A percentile compares a stretch with the other conserved stretches of the same genome.
Conservation (phyloP, 1,140 invertebrate species). For the Drosophila obscura region DNA sequence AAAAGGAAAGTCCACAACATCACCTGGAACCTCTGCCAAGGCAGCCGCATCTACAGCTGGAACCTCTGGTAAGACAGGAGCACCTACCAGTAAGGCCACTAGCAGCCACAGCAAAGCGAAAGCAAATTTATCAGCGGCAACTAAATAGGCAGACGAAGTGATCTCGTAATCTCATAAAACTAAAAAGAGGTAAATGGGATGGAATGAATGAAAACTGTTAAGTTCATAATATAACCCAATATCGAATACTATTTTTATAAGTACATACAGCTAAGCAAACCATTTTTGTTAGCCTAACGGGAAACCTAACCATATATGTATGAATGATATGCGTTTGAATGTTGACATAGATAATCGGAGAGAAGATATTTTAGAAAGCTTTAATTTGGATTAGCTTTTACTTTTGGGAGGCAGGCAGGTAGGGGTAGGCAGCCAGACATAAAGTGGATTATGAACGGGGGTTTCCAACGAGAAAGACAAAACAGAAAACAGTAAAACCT, state of each 20-base stretch:
- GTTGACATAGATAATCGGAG: not conserved
- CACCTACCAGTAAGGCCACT: not conserved
- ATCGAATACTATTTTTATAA: constrained; percentile 73
- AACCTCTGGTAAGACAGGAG: constrained; percentile 10
- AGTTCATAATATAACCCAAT: constrained; percentile 22
- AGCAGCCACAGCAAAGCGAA: constrained; percentile 57
- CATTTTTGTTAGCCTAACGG: constrained; percentile 20
- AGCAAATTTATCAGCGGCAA: constrained; percentile 43
- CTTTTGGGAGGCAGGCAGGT: too few relatives aligned
- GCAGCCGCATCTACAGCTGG: not conserved
- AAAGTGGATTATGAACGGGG: too few relatives aligned
- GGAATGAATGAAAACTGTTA: constrained; percentile 3
- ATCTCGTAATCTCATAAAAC: too few relatives aligned
- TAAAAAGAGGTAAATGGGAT: too few relatives aligned
- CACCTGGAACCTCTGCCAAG: constrained; percentile 21
- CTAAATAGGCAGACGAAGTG: constrained; percentile 21
- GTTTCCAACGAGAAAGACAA: not conserved
- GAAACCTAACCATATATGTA: constrained; percentile 23
- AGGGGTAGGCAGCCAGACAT: too few relatives aligned
- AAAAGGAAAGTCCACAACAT: constrained; percentile 15
- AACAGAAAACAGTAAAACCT: constrained; percentile 7
- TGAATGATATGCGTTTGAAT: constrained; percentile 31
- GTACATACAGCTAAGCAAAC: constrained; percentile 45
- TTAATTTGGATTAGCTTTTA: constrained; percentile 25
- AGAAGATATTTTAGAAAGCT: constrained; percentile 28